Percentiles rank a stretch among this genome's conserved stretches.
Evolutionary conservation across 2,113 vertebrate species (phyloP).

Genomic region (Tragelaphus buxtoni): DNA sequence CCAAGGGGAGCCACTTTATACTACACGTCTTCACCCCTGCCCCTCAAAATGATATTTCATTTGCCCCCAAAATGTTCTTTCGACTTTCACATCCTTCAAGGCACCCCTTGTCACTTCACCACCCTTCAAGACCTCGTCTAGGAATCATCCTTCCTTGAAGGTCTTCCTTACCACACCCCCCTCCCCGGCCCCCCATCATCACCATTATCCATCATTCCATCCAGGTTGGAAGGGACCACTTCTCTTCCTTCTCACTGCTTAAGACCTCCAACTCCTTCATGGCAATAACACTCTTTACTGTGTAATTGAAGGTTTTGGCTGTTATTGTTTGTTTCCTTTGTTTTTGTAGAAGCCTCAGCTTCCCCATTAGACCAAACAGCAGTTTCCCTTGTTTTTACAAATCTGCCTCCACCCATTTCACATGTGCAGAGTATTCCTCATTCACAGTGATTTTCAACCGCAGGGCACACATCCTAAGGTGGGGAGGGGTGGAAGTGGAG

Average conservation of each 20-base stretch:
- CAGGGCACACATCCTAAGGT: neutral
- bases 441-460: neutral
- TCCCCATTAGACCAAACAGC: neutral
- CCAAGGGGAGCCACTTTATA: neutral
- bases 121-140: neutral
- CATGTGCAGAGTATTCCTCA: neutral
- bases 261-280: neutral
- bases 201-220: neutral
- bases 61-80: neutral
- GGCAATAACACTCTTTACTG: neutral
- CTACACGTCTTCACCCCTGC: neutral
- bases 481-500: rapidly evolving
- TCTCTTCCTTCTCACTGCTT: neutral
- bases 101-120: neutral
- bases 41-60: neutral
- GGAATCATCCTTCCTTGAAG: neutral
- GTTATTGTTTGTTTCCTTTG: neutral
- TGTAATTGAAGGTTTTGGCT: neutral
- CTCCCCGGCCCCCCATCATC: rapidly evolving
- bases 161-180: rapidly evolving
- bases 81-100: neutral
- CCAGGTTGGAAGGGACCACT: neutral
- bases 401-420: neutral
- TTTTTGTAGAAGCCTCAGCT: neutral
- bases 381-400: neutral